Base-by-base conservation (phyloP, 2,113 vertebrate species). In the Maccullochella peelii region DNA sequence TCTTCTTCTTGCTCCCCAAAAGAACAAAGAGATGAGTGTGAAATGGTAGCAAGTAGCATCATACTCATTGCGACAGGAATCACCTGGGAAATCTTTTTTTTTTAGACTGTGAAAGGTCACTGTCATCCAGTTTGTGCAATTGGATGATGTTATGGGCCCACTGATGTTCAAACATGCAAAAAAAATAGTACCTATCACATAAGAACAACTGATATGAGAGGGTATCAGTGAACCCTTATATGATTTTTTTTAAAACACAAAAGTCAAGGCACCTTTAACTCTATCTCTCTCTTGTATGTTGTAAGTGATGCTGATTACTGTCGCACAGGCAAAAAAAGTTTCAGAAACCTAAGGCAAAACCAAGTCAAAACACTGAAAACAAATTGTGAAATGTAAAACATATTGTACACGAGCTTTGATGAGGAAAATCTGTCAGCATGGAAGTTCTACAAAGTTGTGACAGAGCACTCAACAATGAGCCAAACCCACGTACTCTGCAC, bases 311-410 rank as follows among this genome's bases (percentile, higher is more conserved):
- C 27, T 58, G 27, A 14, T 50, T 30, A 4, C 27, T 14, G 23
- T 30, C 4, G 3, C 30, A 36, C 12, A 18, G 1, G 15, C 14
- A 50, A 21, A 12, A 1, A 30, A 63, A 23, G 27, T 40, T 57
- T 44, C 16, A 57, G 10, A 65, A 65, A 77, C 80, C 8, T 40
- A 1, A 12, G 21, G 73, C 15, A 44, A 36, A 58, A 27, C 7
- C 9, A 50, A 50, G 8, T 68, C 33, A 38, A 49, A 72, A 42
- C 65, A 65, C 0, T 68, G 18, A 73, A 68, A 88, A 72, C 58
- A 61, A 47, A 85, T 77, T 11, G 18, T 33, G n/a, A 58, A 70
- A 83, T 58, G 27, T 50, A 33, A 76, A 86, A 49, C 62, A 59
- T 67, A 42, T 47, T 72, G 38, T 23, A 33, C 36, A 20, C 42